Conservation (phyloP, 2,797 vertebrate genomes). For the Rhynchonycteris naso region DNA sequence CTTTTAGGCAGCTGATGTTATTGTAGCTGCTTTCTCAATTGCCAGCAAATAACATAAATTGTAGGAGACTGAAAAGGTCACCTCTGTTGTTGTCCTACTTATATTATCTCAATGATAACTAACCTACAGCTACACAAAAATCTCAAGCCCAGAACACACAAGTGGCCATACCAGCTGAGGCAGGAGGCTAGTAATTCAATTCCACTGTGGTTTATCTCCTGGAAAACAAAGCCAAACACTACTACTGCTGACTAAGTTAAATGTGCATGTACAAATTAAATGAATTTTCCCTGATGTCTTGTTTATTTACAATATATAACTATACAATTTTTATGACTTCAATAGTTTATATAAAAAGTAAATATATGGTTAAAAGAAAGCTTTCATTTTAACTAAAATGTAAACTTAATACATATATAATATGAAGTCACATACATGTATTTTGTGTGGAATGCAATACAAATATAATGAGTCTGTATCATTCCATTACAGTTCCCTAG, state of each 20-base stretch:
- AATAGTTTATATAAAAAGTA: not conserved
- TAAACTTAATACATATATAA: not conserved
- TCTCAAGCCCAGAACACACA: constrained; percentile 9
- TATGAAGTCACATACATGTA: not conserved
- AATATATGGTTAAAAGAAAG: not conserved
- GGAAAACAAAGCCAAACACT: not conserved
- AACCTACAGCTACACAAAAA: constrained; percentile 57
- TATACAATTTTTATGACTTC: not conserved
- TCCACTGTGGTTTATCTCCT: not conserved
- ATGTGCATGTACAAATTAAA: not conserved
- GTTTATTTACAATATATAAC: not conserved
- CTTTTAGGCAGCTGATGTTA: constrained; percentile 65
- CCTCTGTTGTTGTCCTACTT: constrained; percentile 70
- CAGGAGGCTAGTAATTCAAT: fast-evolving
- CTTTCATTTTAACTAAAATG: not conserved
- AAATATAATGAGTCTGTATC: not conserved
- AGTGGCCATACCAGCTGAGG: not conserved
- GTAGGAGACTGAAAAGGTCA: constrained; percentile 81
- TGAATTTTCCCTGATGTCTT: not conserved
- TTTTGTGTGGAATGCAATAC: not conserved
- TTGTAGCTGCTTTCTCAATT: constrained; percentile 67
- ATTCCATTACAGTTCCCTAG: not conserved
- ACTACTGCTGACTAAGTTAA: not conserved
- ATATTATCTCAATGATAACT: constrained; percentile 65
- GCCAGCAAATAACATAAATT: constrained; percentile 77